These are phyloP conservation scores for Heliconius ismenius DNA, from an alignment of 2,888 invertebrate genomes.

Conservation along the genomic window DNA sequence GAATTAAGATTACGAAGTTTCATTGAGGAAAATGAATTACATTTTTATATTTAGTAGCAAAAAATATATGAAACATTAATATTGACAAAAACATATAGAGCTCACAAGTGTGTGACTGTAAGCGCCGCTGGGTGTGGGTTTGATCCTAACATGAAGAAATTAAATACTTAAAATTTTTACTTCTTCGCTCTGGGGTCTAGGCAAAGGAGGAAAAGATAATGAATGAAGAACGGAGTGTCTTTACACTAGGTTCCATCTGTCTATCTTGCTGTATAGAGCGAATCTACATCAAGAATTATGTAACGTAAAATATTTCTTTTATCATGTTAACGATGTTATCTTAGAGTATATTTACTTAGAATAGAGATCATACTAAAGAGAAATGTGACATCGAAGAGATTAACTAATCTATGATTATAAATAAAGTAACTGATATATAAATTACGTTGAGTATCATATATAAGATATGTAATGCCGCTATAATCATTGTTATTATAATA, in stretches of 20 bases:
- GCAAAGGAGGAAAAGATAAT: too few relatives aligned
- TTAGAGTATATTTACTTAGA: neutral
- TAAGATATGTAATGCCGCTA: neutral
- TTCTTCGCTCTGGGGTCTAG: too few relatives aligned
- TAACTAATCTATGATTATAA: neutral
- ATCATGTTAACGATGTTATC: neutral
- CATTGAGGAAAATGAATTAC: conserved; percentile 5
- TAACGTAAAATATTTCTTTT: neutral
- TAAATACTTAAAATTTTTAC: too few relatives aligned
- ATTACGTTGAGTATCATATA: neutral
- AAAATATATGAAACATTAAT: neutral
- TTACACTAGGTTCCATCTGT: too few relatives aligned
- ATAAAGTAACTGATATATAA: neutral
- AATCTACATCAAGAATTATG: neutral
- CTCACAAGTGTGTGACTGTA: neutral
- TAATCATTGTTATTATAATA: neutral
- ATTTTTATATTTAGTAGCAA: neutral
- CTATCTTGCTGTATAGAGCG: too few relatives aligned
- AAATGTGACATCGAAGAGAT: neutral
- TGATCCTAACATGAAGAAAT: too few relatives aligned
- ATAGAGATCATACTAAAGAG: neutral
- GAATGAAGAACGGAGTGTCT: too few relatives aligned
- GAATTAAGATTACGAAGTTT: neutral
- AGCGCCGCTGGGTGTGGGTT: too few relatives aligned
- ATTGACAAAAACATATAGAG: too few relatives aligned